phyloP scores from a whole-genome alignment of 2,113 vertebrate species.

The Chaenocephalus aceratus region DNA sequence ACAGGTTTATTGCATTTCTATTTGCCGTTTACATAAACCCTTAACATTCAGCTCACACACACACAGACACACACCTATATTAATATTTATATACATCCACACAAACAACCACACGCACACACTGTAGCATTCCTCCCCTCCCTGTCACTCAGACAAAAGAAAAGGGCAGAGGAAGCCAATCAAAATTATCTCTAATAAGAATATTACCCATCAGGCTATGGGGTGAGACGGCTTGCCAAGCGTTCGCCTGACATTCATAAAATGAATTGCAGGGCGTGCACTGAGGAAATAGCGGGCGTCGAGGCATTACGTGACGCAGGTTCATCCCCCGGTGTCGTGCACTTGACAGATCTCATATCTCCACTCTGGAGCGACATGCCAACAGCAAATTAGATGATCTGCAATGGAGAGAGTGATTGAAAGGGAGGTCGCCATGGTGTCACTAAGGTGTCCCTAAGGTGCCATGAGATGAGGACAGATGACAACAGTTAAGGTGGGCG shows the following conservation, averaged over 20 bases:
- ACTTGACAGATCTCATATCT: conserved; percentile 62
- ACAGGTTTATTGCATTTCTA: conserved; percentile 85
- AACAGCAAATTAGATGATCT: conserved; percentile 43
- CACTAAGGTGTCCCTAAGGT: conserved; percentile 38
- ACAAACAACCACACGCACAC: conserved; percentile 16
- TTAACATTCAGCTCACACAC: conserved; percentile 19
- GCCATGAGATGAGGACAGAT: conserved; percentile 53
- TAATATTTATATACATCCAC: not conserved
- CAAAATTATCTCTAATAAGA: conserved; percentile 80
- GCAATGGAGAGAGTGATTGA: conserved; percentile 64
- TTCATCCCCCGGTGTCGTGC: conserved; percentile 2
- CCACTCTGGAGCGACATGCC: conserved; percentile 16
- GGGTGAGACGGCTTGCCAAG: conserved; percentile 40
- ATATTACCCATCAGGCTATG: conserved; percentile 70
- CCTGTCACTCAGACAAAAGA: conserved; percentile 74
- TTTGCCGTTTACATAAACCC: conserved; percentile 77
- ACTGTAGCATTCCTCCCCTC: conserved; percentile 39
- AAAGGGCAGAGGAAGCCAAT: conserved; percentile 80
- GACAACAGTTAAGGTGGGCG: conserved; percentile 42
- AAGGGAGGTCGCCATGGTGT: conserved; percentile 29
- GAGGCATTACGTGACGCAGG: conserved; percentile 34
- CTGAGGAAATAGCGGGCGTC: conserved; percentile 47
- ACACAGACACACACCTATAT: not conserved
- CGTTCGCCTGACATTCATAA: conserved; percentile 81
- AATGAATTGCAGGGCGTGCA: conserved; percentile 64